Evolutionary conservation across 2,888 invertebrate species (phyloP).

Genomic region (Polyploca ridens): DNA sequence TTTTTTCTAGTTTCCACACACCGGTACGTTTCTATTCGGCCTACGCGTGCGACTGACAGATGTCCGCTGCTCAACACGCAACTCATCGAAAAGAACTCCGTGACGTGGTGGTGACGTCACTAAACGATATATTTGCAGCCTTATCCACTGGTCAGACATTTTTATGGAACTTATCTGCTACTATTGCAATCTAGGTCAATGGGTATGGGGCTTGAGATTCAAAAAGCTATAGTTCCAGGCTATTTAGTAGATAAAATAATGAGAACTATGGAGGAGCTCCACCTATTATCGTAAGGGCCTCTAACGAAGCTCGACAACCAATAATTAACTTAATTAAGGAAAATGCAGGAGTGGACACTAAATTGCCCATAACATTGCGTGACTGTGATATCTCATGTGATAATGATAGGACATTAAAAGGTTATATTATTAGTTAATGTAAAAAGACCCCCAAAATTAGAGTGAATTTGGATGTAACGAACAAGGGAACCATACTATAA

Average conservation of each 20-base stretch:
- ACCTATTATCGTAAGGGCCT: slow-evolving; percentile 34
- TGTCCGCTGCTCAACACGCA: slow-evolving; percentile 46
- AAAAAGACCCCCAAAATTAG: too few species aligned
- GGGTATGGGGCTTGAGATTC: slow-evolving; percentile 9
- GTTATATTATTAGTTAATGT: too few species aligned
- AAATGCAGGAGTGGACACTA: slow-evolving; percentile 49
- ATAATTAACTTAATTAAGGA: slow-evolving; percentile 69
- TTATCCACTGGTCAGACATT: slow-evolving; percentile 33
- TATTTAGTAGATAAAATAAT: not conserved
- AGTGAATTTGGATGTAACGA: too few species aligned
- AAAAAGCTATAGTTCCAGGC: not conserved
- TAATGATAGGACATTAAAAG: slow-evolving; percentile 19
- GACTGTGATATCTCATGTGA: slow-evolving; percentile 31
- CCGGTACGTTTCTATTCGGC: slow-evolving; percentile 43
- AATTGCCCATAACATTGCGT: slow-evolving; percentile 47
- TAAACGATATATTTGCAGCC: slow-evolving; percentile 43
- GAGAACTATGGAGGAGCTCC: slow-evolving; percentile 43
- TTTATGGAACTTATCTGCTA: slow-evolving; percentile 20
- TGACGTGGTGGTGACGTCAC: slow-evolving; percentile 68
- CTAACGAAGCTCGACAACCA: slow-evolving; percentile 50
- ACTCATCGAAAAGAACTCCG: slow-evolving; percentile 51
- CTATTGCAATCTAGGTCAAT: slow-evolving; percentile 32
- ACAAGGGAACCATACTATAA: too few species aligned
- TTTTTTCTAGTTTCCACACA: slow-evolving; percentile 25
- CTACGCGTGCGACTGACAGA: slow-evolving; percentile 55